These are phyloP conservation scores for Proisotoma minuta DNA, from an alignment of 2,888 invertebrate species.

Conservation along the genomic window DNA sequence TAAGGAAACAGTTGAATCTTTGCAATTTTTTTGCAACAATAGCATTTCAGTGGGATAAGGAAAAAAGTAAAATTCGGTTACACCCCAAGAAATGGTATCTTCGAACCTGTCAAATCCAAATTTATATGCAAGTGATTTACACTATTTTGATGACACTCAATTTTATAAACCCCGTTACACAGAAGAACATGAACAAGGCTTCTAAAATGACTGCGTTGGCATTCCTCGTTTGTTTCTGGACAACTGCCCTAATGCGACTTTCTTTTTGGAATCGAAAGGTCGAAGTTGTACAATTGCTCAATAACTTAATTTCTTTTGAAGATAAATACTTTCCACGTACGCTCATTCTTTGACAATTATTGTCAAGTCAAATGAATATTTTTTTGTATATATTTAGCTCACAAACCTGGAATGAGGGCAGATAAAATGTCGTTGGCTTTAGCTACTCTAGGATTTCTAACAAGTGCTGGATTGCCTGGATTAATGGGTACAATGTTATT, in stretches of 20 bases:
- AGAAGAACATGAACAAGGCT: neutral
- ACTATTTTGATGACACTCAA: constrained; percentile 1
- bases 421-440: constrained; percentile 18
- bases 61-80: neutral
- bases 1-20: neutral
- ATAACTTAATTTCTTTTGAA: constrained; percentile 20
- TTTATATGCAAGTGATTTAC: constrained; percentile 13
- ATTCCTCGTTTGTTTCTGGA: constrained; percentile 21
- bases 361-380: neutral
- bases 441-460: constrained; percentile 14
- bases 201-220: constrained; percentile 22
- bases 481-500: constrained; percentile 22
- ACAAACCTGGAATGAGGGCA: neutral
- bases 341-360: neutral
- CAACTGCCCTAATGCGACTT: constrained; percentile 2
- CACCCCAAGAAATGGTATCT: neutral
- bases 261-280: constrained; percentile 13
- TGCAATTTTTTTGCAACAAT: neutral
- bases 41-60: neutral
- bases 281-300: constrained; percentile 14
- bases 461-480: constrained; percentile 22
- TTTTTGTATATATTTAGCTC: neutral
- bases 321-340: neutral
- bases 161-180: constrained; percentile 12
- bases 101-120: neutral